These are phyloP conservation scores for Bolinopsis microptera DNA, from an alignment of 37 sponge, comb jelly and placozoan genomes.

Conservation along the genomic window DNA sequence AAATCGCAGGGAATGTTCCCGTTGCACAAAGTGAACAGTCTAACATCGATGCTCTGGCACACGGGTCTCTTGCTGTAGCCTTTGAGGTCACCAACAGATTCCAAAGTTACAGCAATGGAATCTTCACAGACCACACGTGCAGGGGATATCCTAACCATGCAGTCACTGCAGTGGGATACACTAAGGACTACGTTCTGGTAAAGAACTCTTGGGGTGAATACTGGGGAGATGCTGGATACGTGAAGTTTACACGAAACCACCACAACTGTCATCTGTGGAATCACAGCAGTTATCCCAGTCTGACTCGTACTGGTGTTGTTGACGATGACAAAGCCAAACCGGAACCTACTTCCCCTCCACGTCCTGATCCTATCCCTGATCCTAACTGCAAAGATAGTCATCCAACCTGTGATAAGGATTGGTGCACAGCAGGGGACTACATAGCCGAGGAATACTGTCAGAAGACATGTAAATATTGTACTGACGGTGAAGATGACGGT, in stretches of 20 bases:
- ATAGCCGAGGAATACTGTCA: neutral
- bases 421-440: neutral
- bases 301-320: neutral
- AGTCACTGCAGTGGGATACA: constrained; percentile 2
- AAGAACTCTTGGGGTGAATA: neutral
- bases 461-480: neutral
- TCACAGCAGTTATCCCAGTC: neutral
- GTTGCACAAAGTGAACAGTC: neutral
- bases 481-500: neutral
- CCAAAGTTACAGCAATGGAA: neutral
- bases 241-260: constrained; percentile 15
- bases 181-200: neutral
- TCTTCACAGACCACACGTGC: constrained; percentile 23
- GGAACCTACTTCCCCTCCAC: neutral
- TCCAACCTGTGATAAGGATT: neutral
- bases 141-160: neutral
- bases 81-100: constrained; percentile 4
- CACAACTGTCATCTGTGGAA: neutral
- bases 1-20: neutral
- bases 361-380: neutral
- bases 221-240: constrained; percentile 8
- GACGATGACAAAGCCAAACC: neutral
- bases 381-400: neutral
- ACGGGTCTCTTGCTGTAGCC: neutral
- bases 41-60: neutral